These are phyloP conservation scores for Cryptocephalus moraei DNA, from an alignment of 2,888 invertebrate species.

Conservation along the genomic window DNA sequence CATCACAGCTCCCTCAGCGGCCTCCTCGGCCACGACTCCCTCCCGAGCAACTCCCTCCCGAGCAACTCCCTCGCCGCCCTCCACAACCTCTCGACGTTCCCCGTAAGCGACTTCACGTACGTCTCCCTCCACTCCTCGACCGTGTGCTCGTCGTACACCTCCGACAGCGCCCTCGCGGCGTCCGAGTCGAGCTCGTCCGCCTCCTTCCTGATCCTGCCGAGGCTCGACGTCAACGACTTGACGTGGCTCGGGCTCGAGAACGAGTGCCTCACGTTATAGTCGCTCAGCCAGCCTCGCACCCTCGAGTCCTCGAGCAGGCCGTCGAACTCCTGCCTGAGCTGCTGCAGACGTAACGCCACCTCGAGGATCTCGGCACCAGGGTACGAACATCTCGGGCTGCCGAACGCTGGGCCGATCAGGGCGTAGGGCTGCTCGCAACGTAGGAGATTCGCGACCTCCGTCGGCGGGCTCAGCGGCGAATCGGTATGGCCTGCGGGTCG, in stretches of 20 bases:
- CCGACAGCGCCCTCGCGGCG: constrained; percentile 42
- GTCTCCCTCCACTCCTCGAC: constrained; percentile 55
- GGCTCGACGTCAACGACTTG: constrained; percentile 43
- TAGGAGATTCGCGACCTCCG: constrained; percentile 28
- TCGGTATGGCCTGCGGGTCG: constrained; percentile 29
- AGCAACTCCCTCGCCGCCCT: constrained; percentile 40
- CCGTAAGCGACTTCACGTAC: constrained; percentile 38
- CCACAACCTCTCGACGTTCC: constrained; percentile 41
- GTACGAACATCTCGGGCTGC: constrained; percentile 31
- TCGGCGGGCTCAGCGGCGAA: constrained; percentile 44
- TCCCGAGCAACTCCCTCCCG: constrained; percentile 39
- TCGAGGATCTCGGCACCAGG: constrained; percentile 32
- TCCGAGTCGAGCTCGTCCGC: constrained; percentile 41
- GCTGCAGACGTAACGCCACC: constrained; percentile 36
- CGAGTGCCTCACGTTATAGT: constrained; percentile 53
- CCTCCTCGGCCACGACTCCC: constrained; percentile 43
- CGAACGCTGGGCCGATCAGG: constrained; percentile 27
- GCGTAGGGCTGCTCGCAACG: constrained; percentile 32
- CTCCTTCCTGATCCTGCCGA: constrained; percentile 42
- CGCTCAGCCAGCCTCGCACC: constrained; percentile 50
- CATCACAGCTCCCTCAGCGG: constrained; percentile 33
- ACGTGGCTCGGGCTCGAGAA: constrained; percentile 55
- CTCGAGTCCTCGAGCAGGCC: constrained; percentile 36
- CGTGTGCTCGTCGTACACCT: constrained; percentile 48
- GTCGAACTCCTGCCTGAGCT: constrained; percentile 42